Evolutionary conservation across 2,888 invertebrate genomes (phyloP), one percentile per base, ranked within the genome.

Genomic region (Proisotoma minuta): DNA sequence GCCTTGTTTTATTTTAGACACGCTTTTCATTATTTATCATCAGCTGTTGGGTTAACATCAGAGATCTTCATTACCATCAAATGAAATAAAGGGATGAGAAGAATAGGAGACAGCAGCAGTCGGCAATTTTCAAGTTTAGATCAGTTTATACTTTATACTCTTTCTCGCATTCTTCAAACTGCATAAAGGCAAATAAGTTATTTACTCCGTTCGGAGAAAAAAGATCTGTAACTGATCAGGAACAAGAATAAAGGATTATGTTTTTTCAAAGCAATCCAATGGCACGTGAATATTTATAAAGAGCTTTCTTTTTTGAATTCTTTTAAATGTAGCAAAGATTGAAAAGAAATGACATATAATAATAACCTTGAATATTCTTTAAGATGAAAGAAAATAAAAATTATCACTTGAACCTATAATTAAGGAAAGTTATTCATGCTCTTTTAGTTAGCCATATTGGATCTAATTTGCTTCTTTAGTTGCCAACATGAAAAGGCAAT

Each of bases 361-460:
- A 52, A 4, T 18, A 39, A 8, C 34, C 29, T 27, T 54, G 54
- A 54, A 34, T 34, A n/a, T 29, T n/a, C 18, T 28, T 56, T 56
- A 56, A 26, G 4, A 5, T 23, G 24, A 24, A 20, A 43, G 43
- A 56, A 56, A 43, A 27, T 24, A 23, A 10, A 26, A 54, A 54
- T 54, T 54, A 54, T 34, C 54, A 54, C 54, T 54, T 56, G 27
- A 56, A 43, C 56, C 56, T 56, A 20, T 56, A 40, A 56, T 56
- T 56, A 56, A 3, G 24, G 20, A 56, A 26, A 43, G 22, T 56
- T 43, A 56, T 43, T 12, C 40, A 56, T 43, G n/a, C n/a, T n/a
- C n/a, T n/a, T n/a, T n/a, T n/a, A n/a, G n/a, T n/a, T n/a, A n/a
- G n/a, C n/a, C n/a, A n/a, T n/a, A n/a, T n/a, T n/a, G n/a, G n/a